These are phyloP conservation scores for Heliconius melpomene DNA, from an alignment of 1,140 invertebrate genomes.

Conservation along the genomic window DNA sequence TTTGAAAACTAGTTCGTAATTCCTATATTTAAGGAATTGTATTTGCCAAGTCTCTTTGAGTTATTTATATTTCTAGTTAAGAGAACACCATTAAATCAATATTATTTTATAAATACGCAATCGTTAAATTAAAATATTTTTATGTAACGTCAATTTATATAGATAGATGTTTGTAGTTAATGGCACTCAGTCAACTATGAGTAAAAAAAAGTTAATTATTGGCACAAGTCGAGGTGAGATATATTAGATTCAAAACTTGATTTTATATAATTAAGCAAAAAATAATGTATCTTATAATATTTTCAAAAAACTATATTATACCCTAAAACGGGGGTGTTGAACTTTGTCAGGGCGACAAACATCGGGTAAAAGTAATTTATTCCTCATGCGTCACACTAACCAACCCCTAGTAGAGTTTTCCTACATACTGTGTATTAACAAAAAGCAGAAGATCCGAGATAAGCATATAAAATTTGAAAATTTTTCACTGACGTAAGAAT, in stretches of 20 bases:
- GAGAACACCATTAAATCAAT: too few species aligned
- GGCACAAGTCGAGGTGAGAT: too few species aligned
- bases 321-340: slow-evolving; percentile 30
- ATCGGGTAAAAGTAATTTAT: slow-evolving; percentile 35
- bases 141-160: slow-evolving; percentile 14
- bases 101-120: too few species aligned
- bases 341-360: slow-evolving; percentile 36
- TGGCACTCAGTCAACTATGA: too few species aligned
- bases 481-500: background rate
- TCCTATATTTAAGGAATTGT: too few species aligned
- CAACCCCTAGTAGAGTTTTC: slow-evolving; percentile 29
- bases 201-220: too few species aligned
- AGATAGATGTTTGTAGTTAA: too few species aligned
- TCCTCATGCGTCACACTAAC: slow-evolving; percentile 31
- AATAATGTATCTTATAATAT: background rate
- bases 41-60: too few species aligned
- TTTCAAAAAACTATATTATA: slow-evolving; percentile 8
- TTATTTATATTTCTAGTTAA: too few species aligned
- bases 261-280: background rate
- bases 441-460: slow-evolving; percentile 24
- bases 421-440: slow-evolving; percentile 21
- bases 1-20: too few species aligned
- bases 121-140: too few species aligned
- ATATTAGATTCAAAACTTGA: too few species aligned
- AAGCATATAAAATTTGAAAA: slow-evolving; percentile 1